Base-by-base conservation (phyloP, 2,113 vertebrate species). In the Aegithalos caudatus region DNA sequence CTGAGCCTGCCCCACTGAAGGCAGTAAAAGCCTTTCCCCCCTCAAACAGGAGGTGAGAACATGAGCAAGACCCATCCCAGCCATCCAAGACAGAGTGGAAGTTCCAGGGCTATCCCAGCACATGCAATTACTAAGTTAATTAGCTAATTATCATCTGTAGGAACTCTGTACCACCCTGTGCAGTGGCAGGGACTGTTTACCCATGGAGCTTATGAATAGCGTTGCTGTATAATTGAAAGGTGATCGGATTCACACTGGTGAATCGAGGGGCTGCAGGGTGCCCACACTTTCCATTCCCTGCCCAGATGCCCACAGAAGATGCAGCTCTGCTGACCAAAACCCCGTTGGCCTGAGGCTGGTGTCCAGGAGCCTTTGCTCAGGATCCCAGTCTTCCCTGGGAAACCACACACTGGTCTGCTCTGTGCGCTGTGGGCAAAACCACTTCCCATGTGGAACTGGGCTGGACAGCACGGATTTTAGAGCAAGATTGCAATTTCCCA, bases 401-500 rank as follows among this genome's bases (percentile, higher is more conserved):
- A 92, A 64, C 81, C 91, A 87, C 90, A 90, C 61, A 48, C 70
- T 73, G 87, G 14, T 60, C 69, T 58, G 57, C 64, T 77, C 89
- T 95, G 86, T 76, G 24, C 0, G 0, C 81, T 92, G 84, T 28
- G 86, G 84, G 87, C 66, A 94, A 91, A 97, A 54, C 94, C 91
- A 94, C 94, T 95, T 95, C 93, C 94, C 91, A 65, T 20, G 65
- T 64, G 89, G 89, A 80, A 72, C 38, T 0, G 0, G 62, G 70
- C 66, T 20, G 66, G 70, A 27, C 77, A 82, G 90, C 7, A 12
- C 2, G 3, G 50, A 69, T 61, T 71, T 91, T 16, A 92, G 37
- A 82, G 83, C 8, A 2, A 31, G 48, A n/a, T 3, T 90, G 62
- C 69, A 91, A 80, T 95, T 96, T 90, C 45, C 87, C 91, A 72